These are phyloP conservation scores for Zaprionus taronus DNA, from an alignment of 1,140 invertebrate genomes.

Conservation along the genomic window DNA sequence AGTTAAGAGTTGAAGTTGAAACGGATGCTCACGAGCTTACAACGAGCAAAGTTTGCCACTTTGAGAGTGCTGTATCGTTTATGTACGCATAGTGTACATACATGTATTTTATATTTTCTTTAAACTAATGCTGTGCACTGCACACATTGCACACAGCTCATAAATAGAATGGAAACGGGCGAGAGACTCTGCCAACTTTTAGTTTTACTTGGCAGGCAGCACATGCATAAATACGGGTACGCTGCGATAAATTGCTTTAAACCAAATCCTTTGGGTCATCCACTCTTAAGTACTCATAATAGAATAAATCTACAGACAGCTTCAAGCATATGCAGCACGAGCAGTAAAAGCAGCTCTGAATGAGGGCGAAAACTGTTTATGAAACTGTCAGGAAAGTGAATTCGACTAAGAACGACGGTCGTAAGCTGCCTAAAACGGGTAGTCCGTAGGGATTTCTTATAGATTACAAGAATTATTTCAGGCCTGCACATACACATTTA, in stretches of 20 bases:
- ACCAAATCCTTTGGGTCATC: conserved; percentile 56
- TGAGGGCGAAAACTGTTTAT: not conserved
- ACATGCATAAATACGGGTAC: conserved; percentile 49
- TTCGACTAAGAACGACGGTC: not conserved
- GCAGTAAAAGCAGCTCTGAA: not conserved
- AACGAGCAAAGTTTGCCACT: conserved; percentile 56
- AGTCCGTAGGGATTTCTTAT: not conserved
- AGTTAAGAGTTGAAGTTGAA: conserved; percentile 34
- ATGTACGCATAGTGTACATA: not conserved
- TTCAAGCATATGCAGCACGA: conserved; percentile 2
- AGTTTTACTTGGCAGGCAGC: conserved; percentile 57
- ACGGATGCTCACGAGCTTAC: conserved; percentile 44
- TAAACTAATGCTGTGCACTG: conserved; percentile 38
- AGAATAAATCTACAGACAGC: conserved; percentile 26
- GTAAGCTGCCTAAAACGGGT: not conserved
- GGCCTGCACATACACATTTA: not conserved
- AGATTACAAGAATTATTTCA: not conserved
- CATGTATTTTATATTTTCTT: conserved; percentile 34
- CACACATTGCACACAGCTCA: conserved; percentile 33
- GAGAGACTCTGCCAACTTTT: conserved; percentile 33
- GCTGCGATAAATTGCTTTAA: conserved; percentile 32
- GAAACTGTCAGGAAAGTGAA: not conserved
- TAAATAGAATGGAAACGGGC: conserved; percentile 64
- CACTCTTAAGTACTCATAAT: conserved; percentile 54
- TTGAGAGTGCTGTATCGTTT: conserved; percentile 17